Evolutionary conservation across 2,888 invertebrate species (phyloP).

Genomic region (Nomada ruficornis): DNA sequence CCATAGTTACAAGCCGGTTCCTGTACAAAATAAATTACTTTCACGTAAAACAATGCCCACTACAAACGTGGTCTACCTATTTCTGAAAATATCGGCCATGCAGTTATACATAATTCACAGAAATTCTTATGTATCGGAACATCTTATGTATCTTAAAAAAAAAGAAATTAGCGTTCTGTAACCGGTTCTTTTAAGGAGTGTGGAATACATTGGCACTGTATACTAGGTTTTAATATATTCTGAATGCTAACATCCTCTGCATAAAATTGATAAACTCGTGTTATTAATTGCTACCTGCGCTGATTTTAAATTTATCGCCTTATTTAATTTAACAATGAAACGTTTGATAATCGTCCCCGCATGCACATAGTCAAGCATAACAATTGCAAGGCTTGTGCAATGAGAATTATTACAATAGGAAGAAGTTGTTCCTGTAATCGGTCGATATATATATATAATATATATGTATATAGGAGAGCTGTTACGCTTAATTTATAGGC

Average conservation of each 20-base stretch:
- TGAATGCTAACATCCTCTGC: constrained; percentile 11
- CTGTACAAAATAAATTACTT: constrained; percentile 27
- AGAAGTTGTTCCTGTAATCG: constrained; percentile 48
- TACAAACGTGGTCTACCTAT: constrained; percentile 6
- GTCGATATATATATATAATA: constrained; percentile 5
- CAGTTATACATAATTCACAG: constrained; percentile 4
- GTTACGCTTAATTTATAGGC: constrained; percentile 49
- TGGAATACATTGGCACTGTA: constrained; percentile 61
- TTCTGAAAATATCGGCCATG: not conserved
- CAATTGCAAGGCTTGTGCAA: constrained; percentile 50
- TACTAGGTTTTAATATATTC: constrained; percentile 47
- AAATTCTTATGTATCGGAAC: not conserved
- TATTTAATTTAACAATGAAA: constrained; percentile 39
- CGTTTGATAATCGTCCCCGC: constrained; percentile 24
- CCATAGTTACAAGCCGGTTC: constrained; percentile 32
- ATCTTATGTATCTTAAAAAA: not conserved
- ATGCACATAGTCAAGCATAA: constrained; percentile 60
- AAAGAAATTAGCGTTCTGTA: constrained; percentile 6
- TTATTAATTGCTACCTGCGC: constrained; percentile 16
- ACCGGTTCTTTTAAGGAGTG: not conserved
- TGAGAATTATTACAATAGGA: constrained; percentile 62
- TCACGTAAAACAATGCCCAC: constrained; percentile 1
- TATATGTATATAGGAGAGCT: constrained; percentile 18
- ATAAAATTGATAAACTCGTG: constrained; percentile 21
- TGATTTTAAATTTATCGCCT: not conserved